Conservation (phyloP, 1,140 invertebrate species). For the Drosophila gunungcola region DNA sequence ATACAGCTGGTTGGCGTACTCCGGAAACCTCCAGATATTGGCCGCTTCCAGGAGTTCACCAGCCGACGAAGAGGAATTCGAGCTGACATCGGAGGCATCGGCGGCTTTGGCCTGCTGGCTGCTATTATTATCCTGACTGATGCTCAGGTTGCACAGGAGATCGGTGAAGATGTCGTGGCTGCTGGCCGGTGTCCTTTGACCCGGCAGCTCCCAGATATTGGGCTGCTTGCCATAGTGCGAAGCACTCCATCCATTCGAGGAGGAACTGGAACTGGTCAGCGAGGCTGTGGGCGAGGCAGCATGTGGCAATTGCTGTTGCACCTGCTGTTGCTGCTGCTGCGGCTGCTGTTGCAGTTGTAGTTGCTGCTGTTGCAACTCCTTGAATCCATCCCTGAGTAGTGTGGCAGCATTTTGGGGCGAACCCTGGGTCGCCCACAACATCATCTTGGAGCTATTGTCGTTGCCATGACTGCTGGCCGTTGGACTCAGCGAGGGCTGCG, state of each 20-base stretch:
- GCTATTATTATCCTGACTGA: slow-evolving; percentile 46
- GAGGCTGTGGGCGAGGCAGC: slow-evolving; percentile 72
- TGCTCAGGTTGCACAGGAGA: slow-evolving; percentile 75
- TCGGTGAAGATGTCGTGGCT: slow-evolving; percentile 76
- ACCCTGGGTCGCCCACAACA: slow-evolving; percentile 70
- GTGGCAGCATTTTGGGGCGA: slow-evolving; percentile 56
- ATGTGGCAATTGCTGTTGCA: slow-evolving; percentile 45
- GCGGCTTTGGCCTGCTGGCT: slow-evolving; percentile 33
- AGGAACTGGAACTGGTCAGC: slow-evolving; percentile 57
- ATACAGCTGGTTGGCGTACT: slow-evolving; percentile 35
- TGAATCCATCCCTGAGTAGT: slow-evolving; percentile 69
- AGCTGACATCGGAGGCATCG: slow-evolving; percentile 69
- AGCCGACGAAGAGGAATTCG: slow-evolving; percentile 69
- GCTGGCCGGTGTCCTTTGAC: slow-evolving; percentile 21
- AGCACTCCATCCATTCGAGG: slow-evolving; percentile 42
- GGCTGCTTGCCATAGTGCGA: slow-evolving; percentile 68
- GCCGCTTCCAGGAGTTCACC: slow-evolving; percentile 59
- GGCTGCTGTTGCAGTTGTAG: not conserved
- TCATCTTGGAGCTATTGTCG: slow-evolving; percentile 57
- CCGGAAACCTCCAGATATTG: slow-evolving; percentile 58
- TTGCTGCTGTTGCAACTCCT: slow-evolving; percentile 34
- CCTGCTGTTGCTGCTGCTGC: slow-evolving; percentile 20
- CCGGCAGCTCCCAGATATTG: slow-evolving; percentile 79
- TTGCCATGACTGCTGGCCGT: slow-evolving; percentile 79
- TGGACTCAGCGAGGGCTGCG: slow-evolving; percentile 80